Conservation (phyloP, 1,140 invertebrate species). For the Drosophila pruinosa region DNA sequence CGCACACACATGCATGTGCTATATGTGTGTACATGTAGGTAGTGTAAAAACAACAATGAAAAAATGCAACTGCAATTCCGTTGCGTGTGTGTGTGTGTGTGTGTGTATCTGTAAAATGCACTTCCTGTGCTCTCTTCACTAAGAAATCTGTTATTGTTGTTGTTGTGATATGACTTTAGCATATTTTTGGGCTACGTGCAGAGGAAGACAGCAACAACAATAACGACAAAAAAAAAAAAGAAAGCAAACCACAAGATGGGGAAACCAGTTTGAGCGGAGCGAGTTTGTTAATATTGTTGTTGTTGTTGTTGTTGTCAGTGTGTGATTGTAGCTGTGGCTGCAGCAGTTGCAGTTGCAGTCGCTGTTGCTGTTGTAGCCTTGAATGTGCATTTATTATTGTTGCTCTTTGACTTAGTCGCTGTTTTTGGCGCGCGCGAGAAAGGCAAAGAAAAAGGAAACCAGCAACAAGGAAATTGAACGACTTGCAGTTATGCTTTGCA, state of each 20-base stretch:
- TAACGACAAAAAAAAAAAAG: conserved; percentile 48
- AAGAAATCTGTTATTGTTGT: conserved; percentile 26
- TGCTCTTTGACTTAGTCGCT: conserved; percentile 36
- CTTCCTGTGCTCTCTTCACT: conserved; percentile 61
- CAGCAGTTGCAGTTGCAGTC: conserved; percentile 18
- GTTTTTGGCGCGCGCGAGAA: conserved; percentile 73
- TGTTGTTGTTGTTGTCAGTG: conserved; percentile 47
- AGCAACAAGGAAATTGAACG: conserved; percentile 15
- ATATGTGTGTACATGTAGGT: not conserved
- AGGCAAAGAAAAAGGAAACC: conserved; percentile 40
- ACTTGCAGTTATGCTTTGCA: conserved; percentile 8
- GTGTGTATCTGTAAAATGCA: conserved; percentile 35
- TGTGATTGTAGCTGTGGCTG: conserved; percentile 49
- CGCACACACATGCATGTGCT: not conserved
- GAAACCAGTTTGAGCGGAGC: conserved; percentile 33
- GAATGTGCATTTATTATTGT: conserved; percentile 73
- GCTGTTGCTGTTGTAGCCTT: conserved; percentile 57
- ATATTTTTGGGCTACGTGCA: conserved; percentile 68
- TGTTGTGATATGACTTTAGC: conserved; percentile 48
- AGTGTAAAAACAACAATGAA: conserved; percentile 11
- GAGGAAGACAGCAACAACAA: conserved; percentile 28
- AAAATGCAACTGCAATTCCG: conserved; percentile 40
- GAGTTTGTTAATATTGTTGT: conserved; percentile 42
- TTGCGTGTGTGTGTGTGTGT: conserved; percentile 23
- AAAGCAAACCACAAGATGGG: conserved; percentile 68